phyloP scores from a whole-genome alignment of 2,888 invertebrate genomes.

The Xanthorhoe spadicearia region DNA sequence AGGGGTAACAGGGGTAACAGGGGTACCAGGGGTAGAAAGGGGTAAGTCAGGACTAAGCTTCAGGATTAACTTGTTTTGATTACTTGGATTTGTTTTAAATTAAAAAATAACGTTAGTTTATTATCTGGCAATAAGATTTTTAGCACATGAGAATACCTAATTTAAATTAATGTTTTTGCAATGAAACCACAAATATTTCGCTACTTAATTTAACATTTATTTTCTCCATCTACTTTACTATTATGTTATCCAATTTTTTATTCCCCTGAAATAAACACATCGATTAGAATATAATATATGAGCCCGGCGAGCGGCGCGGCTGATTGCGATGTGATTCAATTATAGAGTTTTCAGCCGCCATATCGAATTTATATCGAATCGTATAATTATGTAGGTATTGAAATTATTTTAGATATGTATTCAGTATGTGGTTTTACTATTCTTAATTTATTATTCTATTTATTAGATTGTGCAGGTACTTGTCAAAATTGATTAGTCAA shows the following conservation, averaged over 20 bases:
- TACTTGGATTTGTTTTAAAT: neutral
- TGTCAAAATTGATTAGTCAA: no score
- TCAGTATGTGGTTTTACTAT: neutral
- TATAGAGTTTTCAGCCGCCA: constrained; percentile 34
- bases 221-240: no score
- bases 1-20: no score
- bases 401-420: constrained; percentile 17
- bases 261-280: neutral
- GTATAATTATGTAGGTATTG: constrained; percentile 34
- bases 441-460: no score
- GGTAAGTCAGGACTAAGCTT: neutral
- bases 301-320: neutral
- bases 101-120: neutral
- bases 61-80: neutral
- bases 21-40: neutral
- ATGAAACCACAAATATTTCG: no score
- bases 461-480: no score
- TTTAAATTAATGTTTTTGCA: no score
- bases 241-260: neutral
- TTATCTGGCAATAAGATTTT: no score
- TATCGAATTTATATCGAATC: constrained; percentile 39
- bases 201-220: no score
- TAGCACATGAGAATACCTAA: no score
- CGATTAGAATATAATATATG: constrained; percentile 14
- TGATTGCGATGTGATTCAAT: constrained; percentile 35